These are phyloP conservation scores for Malacosoma neustria DNA, from an alignment of 2,888 invertebrate species.

Conservation along the genomic window DNA sequence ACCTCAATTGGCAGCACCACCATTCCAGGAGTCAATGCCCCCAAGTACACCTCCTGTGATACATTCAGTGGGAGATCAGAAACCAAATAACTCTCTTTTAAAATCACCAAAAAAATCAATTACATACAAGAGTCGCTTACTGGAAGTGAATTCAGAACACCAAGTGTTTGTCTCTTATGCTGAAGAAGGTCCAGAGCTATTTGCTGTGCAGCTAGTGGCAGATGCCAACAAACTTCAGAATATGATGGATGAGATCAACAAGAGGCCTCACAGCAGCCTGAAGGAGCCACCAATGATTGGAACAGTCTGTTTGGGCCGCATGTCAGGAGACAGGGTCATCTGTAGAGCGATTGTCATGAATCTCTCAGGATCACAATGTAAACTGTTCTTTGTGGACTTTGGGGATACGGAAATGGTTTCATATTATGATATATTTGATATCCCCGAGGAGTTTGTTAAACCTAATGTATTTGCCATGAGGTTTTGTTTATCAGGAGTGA, in stretches of 20 bases:
- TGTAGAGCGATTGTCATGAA: constrained; percentile 86
- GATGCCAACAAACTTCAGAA: constrained; percentile 75
- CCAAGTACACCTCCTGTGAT: constrained; percentile 18
- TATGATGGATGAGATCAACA: constrained; percentile 84
- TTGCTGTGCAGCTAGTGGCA: constrained; percentile 82
- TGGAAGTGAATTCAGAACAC: constrained; percentile 71
- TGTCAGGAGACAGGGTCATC: constrained; percentile 79
- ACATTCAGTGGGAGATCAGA: constrained; percentile 9
- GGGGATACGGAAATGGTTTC: constrained; percentile 84
- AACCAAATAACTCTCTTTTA: constrained; percentile 1
- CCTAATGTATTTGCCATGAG: constrained; percentile 85
- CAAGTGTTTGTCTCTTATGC: constrained; percentile 84
- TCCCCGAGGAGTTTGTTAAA: constrained; percentile 81
- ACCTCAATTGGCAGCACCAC: constrained; percentile 32
- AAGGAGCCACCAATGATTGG: constrained; percentile 82
- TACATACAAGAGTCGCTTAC: constrained; percentile 68
- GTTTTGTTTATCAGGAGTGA: constrained; percentile 82
- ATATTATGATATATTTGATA: constrained; percentile 82
- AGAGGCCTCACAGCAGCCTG: constrained; percentile 75
- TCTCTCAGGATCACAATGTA: constrained; percentile 81
- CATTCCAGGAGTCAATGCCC: constrained; percentile 13
- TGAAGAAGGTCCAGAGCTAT: constrained; percentile 86
- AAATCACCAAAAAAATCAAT: constrained; percentile 58
- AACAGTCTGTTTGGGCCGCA: constrained; percentile 84
- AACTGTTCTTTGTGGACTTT: constrained; percentile 87